Base-by-base conservation (phyloP, 2,113 vertebrate species). In the Gadus chalcogrammus region DNA sequence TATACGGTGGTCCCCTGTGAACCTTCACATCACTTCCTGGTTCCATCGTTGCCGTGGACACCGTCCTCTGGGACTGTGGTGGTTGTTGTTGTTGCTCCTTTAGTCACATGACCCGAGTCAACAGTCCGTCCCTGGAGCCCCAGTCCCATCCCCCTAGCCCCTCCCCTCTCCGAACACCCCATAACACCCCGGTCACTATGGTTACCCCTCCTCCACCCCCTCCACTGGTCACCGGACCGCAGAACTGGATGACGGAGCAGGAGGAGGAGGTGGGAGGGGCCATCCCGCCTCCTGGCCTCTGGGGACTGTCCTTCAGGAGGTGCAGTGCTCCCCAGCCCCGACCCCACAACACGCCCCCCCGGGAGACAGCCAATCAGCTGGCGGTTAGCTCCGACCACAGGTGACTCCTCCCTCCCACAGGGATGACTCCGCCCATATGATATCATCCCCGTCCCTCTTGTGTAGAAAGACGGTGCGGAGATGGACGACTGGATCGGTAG, bases 321-420 rank as follows among this genome's bases (percentile, higher is more conserved):
- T 87, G 78, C 79, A 86, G 82, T 81, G 85, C 73, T 58, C 82
- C 82, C 71, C 74, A 77, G 58, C 64, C 53, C 64, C 75, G 28
- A 35, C 68, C 74, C 67, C 63, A 15, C 20, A 61, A 75, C 52
- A 75, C 80, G 22, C 13, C 73, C 74, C 71, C 56, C 59, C 24
- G 24, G 22, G 70, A 83, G 66, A 69, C 67, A 18, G 12, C 70
- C 7, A 62, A 68, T 52, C 77, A 59, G 16, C 85, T 38, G 80
- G 76, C 2, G 35, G 75, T 76, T 77, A 60, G 78, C 70, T 79
- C 83, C 20, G 80, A 84, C 42, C 76, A 82, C 79, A 90, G 88
- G 88, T 90, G 68, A 55, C 62, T 74, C 81, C 35, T 65, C 61
- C 59, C 65, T 35, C 31, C 31, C 31, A 35, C 31, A 35, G 31